These are phyloP conservation scores for Bombyx mori DNA, from an alignment of 1,140 invertebrate genomes.

Conservation along the genomic window ASM3026992v2 NC_085131.1:8674501-8675000, in stretches of 20 bases:
- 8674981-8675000: no score
- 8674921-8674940: slow-evolving; percentile 80
- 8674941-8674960: slow-evolving; percentile 48
- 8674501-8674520: slow-evolving; percentile 68
- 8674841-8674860: slow-evolving; percentile 75
- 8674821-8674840: slow-evolving; percentile 19
- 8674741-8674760: slow-evolving; percentile 13
- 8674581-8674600: slow-evolving; percentile 40
- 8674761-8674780: slow-evolving; percentile 3
- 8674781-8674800: slow-evolving; percentile 2
- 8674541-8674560: slow-evolving; percentile 65
- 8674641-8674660: slow-evolving; percentile 79
- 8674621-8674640: slow-evolving; percentile 46
- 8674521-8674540: slow-evolving; percentile 61
- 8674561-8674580: slow-evolving; percentile 69
- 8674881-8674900: slow-evolving; percentile 75
- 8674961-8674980: no score
- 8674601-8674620: slow-evolving; percentile 62
- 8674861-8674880: slow-evolving; percentile 74
- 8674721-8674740: slow-evolving; percentile 27
- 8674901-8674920: slow-evolving; percentile 78
- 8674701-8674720: slow-evolving; percentile 68
- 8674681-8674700: slow-evolving; percentile 84
- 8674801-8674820: neutral
- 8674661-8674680: slow-evolving; percentile 84